Evolutionary conservation across 53 echinoderm and acorn worm genomes (phyloP).

Genomic region (Glandiceps talaboti): DNA sequence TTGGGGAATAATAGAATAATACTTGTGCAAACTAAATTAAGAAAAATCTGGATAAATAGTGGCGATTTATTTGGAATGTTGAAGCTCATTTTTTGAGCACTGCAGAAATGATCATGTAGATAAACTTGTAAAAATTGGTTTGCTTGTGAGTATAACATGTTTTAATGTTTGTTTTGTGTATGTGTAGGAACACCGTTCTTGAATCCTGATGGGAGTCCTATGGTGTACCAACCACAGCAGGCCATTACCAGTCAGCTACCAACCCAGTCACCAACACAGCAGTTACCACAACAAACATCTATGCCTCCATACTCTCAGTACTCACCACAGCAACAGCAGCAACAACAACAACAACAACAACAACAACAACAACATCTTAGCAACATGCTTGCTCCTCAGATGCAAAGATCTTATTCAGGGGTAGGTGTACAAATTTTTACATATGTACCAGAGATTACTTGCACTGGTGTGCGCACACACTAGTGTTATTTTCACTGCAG

Average conservation of each 20-base stretch:
- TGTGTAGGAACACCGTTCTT: slow-evolving; percentile 60
- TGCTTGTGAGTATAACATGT: background rate
- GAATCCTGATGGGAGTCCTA: slow-evolving; percentile 73
- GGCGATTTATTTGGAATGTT: no score
- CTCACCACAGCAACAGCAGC: slow-evolving; percentile 23
- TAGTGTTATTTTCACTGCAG: no score
- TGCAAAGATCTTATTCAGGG: slow-evolving; percentile 21
- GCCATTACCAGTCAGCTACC: background rate
- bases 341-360: slow-evolving; percentile 27
- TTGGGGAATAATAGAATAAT: no score
- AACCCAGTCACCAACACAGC: background rate
- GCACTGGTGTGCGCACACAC: no score
- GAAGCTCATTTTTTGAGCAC: background rate
- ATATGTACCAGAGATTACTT: no score
- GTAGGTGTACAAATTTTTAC: no score
- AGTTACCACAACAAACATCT: background rate
- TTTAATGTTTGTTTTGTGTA: background rate
- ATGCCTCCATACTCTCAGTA: background rate
- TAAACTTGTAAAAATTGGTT: no score
- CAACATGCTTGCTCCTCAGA: slow-evolving; percentile 33
- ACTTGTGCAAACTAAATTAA: no score
- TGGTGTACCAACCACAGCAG: slow-evolving; percentile 53
- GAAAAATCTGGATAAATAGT: no score
- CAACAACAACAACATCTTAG: slow-evolving; percentile 42
- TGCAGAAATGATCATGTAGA: no score